phyloP scores from a whole-genome alignment of 2,888 invertebrate species.

The Calameuta pallipes region DNA sequence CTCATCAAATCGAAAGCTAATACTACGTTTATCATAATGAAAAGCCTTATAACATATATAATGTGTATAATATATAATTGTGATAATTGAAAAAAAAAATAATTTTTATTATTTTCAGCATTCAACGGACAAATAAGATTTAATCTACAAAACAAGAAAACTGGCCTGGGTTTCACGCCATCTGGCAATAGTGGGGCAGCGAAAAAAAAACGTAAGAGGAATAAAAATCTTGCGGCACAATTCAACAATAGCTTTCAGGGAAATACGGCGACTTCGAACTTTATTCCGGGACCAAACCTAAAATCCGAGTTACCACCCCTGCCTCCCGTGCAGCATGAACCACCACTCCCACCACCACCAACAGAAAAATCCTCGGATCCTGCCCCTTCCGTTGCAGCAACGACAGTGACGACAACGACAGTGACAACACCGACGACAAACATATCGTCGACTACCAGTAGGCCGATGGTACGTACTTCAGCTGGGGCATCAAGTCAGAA shows the following conservation, averaged over 20 bases:
- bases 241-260: constrained; percentile 65
- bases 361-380: constrained; percentile 56
- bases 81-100: neutral
- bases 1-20: too few relatives aligned
- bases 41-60: too few relatives aligned
- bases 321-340: constrained; percentile 67
- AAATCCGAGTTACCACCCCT: constrained; percentile 67
- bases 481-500: constrained; percentile 49
- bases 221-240: constrained; percentile 68
- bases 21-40: too few relatives aligned
- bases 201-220: constrained; percentile 83
- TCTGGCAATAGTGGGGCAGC: constrained; percentile 68
- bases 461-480: constrained; percentile 60
- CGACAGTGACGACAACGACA: constrained; percentile 69
- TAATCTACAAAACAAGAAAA: constrained; percentile 64
- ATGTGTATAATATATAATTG: too few relatives aligned
- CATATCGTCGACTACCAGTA: constrained; percentile 64
- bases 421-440: constrained; percentile 65
- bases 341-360: constrained; percentile 69
- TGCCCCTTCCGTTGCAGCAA: constrained; percentile 69
- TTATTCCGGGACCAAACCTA: constrained; percentile 41
- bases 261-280: constrained; percentile 39
- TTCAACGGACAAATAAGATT: constrained; percentile 61
- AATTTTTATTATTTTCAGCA: constrained; percentile 41
- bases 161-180: constrained; percentile 56